phyloP scores from a whole-genome alignment of 2,113 vertebrate species.

The Datnioides undecimradiatus region DNA sequence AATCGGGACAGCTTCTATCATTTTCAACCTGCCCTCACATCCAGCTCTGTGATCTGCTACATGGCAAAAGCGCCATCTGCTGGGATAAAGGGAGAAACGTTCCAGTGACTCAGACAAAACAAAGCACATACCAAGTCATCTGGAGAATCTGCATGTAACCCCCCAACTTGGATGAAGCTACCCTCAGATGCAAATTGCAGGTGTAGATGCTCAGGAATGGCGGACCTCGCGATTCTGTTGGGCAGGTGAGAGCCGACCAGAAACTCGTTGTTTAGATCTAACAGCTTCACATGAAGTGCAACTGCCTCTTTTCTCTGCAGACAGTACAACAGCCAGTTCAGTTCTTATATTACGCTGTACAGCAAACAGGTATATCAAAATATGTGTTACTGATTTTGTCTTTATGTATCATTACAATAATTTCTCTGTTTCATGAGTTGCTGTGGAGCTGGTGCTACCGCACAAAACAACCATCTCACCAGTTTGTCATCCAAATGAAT shows the following conservation, averaged over 20 bases:
- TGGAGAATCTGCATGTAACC: constrained; percentile 90
- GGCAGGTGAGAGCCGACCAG: constrained; percentile 90
- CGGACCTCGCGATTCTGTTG: constrained; percentile 88
- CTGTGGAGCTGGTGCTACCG: neutral
- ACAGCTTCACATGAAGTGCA: constrained; percentile 89
- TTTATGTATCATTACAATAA: neutral
- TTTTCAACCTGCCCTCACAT: neutral
- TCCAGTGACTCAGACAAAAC: neutral
- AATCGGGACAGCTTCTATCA: neutral
- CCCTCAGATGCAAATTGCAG: constrained; percentile 88
- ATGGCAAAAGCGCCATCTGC: constrained; percentile 58
- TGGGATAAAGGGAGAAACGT: constrained; percentile 31
- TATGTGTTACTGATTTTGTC: neutral
- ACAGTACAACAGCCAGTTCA: constrained; percentile 5
- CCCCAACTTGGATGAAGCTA: constrained; percentile 86
- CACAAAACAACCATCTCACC: constrained; percentile 78
- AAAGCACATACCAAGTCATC: constrained; percentile 89
- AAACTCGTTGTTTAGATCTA: constrained; percentile 93
- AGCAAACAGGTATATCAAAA: neutral
- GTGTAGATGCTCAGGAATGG: constrained; percentile 89
- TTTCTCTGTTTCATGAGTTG: neutral
- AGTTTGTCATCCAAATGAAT: constrained; percentile 96
- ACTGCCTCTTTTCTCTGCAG: constrained; percentile 91
- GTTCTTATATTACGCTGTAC: neutral
- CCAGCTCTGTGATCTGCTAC: neutral